These are phyloP conservation scores for Chinchilla lanigera DNA, from an alignment of 2,113 vertebrate species.

Conservation along the genomic window DNA sequence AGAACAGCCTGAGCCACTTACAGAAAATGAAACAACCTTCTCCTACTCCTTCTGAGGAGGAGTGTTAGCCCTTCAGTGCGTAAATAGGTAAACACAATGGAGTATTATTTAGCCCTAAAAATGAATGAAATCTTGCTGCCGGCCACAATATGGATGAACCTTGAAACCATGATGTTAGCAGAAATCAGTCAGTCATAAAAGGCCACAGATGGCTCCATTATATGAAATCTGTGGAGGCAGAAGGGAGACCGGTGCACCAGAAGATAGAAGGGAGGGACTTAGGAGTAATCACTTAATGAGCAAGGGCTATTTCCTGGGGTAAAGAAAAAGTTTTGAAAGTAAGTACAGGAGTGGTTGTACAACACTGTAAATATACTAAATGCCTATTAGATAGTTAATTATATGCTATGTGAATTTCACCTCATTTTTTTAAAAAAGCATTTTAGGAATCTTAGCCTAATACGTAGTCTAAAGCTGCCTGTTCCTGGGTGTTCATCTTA, in stretches of 20 bases:
- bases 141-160: too few species aligned
- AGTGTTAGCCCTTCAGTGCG: neutral
- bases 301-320: neutral
- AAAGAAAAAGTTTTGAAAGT: neutral
- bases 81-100: neutral
- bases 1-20: neutral
- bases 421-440: neutral
- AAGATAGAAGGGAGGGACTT: neutral
- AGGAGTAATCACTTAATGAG: neutral
- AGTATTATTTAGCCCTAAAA: constrained; percentile 23
- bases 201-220: neutral
- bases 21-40: neutral
- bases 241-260: neutral
- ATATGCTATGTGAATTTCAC: neutral
- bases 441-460: neutral
- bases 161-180: neutral
- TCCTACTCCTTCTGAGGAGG: neutral
- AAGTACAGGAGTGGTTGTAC: neutral
- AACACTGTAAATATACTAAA: neutral
- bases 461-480: neutral
- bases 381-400: neutral
- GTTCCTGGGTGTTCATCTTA: neutral
- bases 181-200: neutral
- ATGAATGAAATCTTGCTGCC: neutral
- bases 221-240: neutral